phyloP scores from a whole-genome alignment of 1,140 invertebrate genomes.

The Choristoneura fumiferana region DNA sequence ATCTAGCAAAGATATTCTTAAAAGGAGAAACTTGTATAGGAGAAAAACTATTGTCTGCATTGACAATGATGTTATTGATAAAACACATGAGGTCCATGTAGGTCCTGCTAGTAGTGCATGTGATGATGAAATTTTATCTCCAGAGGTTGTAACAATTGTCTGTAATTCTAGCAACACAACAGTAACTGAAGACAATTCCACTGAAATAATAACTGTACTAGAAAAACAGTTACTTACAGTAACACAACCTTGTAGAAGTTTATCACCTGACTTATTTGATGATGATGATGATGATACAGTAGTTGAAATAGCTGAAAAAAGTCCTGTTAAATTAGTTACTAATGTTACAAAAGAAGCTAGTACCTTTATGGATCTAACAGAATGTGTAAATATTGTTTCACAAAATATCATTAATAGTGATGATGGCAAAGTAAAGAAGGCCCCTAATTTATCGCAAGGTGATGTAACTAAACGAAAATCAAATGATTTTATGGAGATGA shows the following conservation, averaged over 20 bases:
- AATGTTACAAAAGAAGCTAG: conserved; percentile 21
- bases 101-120: background rate
- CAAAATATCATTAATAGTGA: conserved; percentile 24
- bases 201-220: conserved; percentile 28
- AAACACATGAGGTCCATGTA: conserved; percentile 1
- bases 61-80: background rate
- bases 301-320: conserved; percentile 9
- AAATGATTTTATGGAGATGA: conserved; percentile 65
- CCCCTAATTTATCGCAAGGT: conserved; percentile 25
- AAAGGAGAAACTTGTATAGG: conserved; percentile 6
- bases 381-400: conserved; percentile 39
- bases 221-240: conserved; percentile 27
- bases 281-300: conserved; percentile 36
- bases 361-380: conserved; percentile 58
- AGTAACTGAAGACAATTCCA: background rate
- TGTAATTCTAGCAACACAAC: background rate
- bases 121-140: background rate
- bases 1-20: conserved; percentile 39
- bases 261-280: conserved; percentile 79
- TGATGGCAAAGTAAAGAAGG: background rate
- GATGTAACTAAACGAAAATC: conserved; percentile 47
- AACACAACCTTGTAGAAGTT: conserved; percentile 37
- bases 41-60: background rate
- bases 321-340: background rate
- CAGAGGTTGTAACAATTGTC: background rate